Evolutionary conservation across 2,797 vertebrate species (phyloP), one percentile per base, ranked within the genome.

Genomic region (Pygocentrus nattereri): DNA sequence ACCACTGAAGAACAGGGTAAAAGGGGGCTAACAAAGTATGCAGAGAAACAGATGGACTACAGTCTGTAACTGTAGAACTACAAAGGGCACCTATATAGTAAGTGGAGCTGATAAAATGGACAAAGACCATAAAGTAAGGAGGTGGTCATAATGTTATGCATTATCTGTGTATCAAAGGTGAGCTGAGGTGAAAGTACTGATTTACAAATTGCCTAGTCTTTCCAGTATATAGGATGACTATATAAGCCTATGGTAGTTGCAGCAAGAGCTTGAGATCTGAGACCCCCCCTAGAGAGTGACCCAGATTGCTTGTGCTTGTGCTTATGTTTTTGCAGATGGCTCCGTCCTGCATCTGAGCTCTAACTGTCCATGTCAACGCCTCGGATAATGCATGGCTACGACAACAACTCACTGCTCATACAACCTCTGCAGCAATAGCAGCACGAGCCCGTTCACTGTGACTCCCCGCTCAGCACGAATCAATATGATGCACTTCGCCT

Each of bases 401-500:
- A 44, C 16, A 44, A 52, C 50, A 47, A 52, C 34, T 31, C 59
- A 58, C 59, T 49, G 54, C 50, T 30, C 62, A 44, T 77, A 72
- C 75, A 83, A 58, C 23, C 61, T 82, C 76, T 76, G 59, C 58
- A 81, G 79, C 78, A 62, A 47, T 69, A 84, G 83, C 85, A 67
- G 78, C 79, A 91, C 85, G 88, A 87, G 87, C 86, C 87, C 85
- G 88, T 90, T 92, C 88, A 88, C 92, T 92, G 90, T 89, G 85
- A 87, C 87, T 91, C 92, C 89, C 89, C 88, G 91, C 90, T 92
- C 90, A 88, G 88, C 85, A 90, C 89, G 91, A 93, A 93, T 93
- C 93, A 90, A 89, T 92, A 85, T 88, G 88, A 91, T 90, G 87
- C 87, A 90, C 87, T 82, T 82, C 84, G 81, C 87, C 89, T 81